These are phyloP conservation scores for Perdita meconis DNA, from an alignment of 2,888 invertebrate species.

Conservation along the genomic window DNA sequence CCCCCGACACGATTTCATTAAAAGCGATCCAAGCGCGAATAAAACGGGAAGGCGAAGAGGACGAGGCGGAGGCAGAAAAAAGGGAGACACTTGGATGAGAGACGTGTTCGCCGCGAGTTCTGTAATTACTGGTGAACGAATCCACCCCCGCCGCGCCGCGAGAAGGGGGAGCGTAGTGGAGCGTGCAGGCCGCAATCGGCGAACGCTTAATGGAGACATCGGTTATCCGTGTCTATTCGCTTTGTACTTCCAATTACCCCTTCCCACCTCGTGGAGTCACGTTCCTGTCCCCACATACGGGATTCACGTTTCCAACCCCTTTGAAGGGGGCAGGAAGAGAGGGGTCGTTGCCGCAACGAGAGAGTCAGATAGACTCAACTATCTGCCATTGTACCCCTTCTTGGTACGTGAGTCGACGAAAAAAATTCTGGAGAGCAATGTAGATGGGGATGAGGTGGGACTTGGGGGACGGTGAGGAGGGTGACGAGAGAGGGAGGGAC, in stretches of 20 bases:
- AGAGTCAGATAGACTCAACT: constrained; percentile 35
- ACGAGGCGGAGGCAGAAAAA: background rate
- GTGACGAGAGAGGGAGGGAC: background rate
- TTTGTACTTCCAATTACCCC: constrained; percentile 74
- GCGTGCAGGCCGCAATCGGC: constrained; percentile 62
- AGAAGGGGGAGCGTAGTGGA: constrained; percentile 51
- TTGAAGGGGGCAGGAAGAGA: background rate
- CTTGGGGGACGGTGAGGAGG: background rate
- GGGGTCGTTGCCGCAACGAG: background rate
- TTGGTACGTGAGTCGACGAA: constrained; percentile 30
- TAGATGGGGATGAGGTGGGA: constrained; percentile 9
- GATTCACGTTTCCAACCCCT: constrained; percentile 12
- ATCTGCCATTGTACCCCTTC: constrained; percentile 15
- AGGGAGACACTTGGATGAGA: background rate
- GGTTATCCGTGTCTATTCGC: constrained; percentile 73
- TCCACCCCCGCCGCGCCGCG: constrained; percentile 16
- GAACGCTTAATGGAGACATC: constrained; percentile 71
- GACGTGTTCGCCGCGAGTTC: constrained; percentile 19
- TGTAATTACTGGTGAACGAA: constrained; percentile 53
- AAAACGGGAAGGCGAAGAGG: background rate
- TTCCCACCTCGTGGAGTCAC: constrained; percentile 62
- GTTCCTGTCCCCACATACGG: constrained; percentile 46
- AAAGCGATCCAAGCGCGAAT: constrained; percentile 2
- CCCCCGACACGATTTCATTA: constrained; percentile 27
- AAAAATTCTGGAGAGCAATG: constrained; percentile 28